phyloP scores from a whole-genome alignment of 35 echinoderm and acorn worm species.

The Holothuria glaberrima region DNA sequence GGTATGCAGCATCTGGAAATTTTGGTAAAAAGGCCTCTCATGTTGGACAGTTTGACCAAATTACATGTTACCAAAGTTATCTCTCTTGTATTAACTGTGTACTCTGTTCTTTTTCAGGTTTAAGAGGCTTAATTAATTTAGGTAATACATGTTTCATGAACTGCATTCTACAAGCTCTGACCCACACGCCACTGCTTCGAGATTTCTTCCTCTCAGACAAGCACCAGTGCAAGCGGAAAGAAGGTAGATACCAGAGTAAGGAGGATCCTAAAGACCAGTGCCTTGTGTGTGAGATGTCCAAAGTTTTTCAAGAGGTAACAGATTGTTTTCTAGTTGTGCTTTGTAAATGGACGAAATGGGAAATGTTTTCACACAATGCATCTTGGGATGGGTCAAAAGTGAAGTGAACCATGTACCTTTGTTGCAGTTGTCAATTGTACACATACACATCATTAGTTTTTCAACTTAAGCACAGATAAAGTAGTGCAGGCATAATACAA shows the following conservation, averaged over 20 bases:
- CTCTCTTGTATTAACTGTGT: no score
- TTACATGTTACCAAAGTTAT: no score
- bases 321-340: not conserved
- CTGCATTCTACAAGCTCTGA: conserved; percentile 96
- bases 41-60: no score
- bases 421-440: no score
- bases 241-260: conserved; percentile 16
- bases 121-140: conserved; percentile 94
- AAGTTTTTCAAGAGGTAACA: conserved; percentile 96
- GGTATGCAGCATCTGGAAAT: conserved; percentile 24
- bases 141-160: conserved; percentile 99
- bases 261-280: conserved; percentile 78
- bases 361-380: no score
- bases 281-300: conserved; percentile 98
- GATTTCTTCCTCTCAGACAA: conserved; percentile 98
- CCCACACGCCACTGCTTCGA: conserved; percentile 91
- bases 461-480: no score
- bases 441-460: no score
- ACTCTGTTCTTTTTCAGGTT: conserved; percentile 62
- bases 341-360: no score
- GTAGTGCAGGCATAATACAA: no score
- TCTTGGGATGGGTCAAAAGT: no score
- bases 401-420: no score
- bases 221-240: conserved; percentile 73
- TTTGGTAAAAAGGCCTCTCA: no score